These are phyloP conservation scores for Clarias fuscus DNA, from an alignment of 2,797 vertebrate species.

Conservation along the genomic window DNA sequence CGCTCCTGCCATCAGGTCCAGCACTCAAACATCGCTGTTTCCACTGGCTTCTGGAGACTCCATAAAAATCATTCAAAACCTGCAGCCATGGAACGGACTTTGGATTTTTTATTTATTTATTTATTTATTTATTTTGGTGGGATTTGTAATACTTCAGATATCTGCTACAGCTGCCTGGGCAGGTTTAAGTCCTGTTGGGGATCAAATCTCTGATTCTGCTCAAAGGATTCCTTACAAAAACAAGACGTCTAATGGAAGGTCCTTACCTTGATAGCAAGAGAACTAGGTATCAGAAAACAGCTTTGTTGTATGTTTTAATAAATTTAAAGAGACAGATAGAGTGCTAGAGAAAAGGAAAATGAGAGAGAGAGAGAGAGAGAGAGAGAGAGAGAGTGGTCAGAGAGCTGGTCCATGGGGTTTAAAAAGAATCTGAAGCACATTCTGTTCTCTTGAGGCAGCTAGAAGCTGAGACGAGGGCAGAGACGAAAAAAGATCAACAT, in stretches of 20 bases:
- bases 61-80: neutral
- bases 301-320: neutral
- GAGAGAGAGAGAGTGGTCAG: neutral
- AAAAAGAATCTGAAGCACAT: slow-evolving; percentile 46
- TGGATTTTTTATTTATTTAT: too few relatives aligned
- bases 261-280: neutral
- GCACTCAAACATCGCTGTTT: neutral
- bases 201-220: neutral
- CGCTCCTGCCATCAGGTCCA: neutral
- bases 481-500: slow-evolving; percentile 47
- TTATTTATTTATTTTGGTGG: neutral
- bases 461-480: slow-evolving; percentile 16
- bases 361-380: neutral
- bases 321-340: neutral
- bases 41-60: neutral
- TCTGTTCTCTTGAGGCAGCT: slow-evolving; percentile 50
- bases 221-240: neutral
- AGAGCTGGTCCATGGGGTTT: slow-evolving; percentile 44
- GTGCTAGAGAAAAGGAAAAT: neutral
- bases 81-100: neutral
- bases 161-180: neutral
- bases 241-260: neutral
- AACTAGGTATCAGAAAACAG: neutral
- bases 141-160: neutral
- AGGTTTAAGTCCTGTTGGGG: neutral